Evolutionary conservation across 2,113 vertebrate genomes (phyloP).

Genomic region (Hippolais icterina): DNA sequence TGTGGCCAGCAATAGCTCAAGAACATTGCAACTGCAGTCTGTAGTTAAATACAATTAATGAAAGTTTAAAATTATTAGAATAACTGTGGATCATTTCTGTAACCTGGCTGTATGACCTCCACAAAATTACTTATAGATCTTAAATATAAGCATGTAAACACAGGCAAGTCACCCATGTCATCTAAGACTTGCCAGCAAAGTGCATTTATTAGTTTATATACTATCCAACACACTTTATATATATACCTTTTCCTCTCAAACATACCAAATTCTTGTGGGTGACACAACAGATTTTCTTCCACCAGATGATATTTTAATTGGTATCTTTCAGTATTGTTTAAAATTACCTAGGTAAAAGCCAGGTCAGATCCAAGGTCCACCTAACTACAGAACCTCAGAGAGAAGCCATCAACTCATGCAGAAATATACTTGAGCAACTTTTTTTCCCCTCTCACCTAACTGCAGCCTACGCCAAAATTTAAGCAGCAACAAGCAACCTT

Average conservation of each 20-base stretch:
- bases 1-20: neutral
- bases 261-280: neutral
- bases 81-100: neutral
- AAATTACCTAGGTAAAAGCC: neutral
- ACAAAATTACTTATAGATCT: neutral
- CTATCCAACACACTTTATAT: neutral
- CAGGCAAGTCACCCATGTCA: neutral
- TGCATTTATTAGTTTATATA: neutral
- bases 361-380: neutral
- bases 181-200: neutral
- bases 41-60: conserved; percentile 20
- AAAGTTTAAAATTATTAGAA: neutral
- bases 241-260: neutral
- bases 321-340: neutral
- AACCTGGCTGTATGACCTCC: neutral
- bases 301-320: neutral
- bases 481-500: neutral
- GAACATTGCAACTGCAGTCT: neutral
- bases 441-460: neutral
- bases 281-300: neutral
- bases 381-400: neutral
- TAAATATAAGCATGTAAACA: neutral
- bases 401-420: neutral
- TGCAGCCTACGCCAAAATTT: neutral
- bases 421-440: neutral